Base-by-base conservation (phyloP, 2,888 invertebrate genomes). In the Zaprionus lineosus region DNA sequence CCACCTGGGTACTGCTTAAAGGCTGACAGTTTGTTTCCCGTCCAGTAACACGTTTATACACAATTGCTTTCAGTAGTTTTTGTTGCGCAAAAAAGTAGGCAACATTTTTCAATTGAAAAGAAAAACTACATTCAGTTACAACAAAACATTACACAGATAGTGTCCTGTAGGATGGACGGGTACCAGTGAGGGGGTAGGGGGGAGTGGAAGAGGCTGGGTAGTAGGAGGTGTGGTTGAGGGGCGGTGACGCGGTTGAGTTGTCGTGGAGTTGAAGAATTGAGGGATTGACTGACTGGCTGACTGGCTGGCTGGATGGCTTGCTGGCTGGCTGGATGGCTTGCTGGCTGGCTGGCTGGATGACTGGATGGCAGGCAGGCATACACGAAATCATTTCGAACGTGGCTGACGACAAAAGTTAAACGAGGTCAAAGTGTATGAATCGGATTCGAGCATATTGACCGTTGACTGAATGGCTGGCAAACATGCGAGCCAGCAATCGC, bases 371-470 rank as follows among this genome's bases (percentile, higher is more conserved):
- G 18, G 28, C 26, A 11, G 33, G 11, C 55, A 58, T 52, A 77
- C 65, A 71, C 65, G 78, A 74, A 77, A 74, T 68, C 58, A 77
- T 77, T 74, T 74, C 43, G 68, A 74, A 74, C 69, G 63, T 69
- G 66, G 65, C 53, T 60, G 63, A 58, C 68, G 63, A 69, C 81
- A 63, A 72, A 61, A 66, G 74, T 74, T 78, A 75, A 86, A 78
- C 66, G 81, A 78, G 78, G 84, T 82, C 82, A 84, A 73, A 74
- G 74, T 64, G 77, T 67, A 69, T 72, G 74, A 68, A 79, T 65
- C 57, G 51, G 74, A 71, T 58, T 73, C 68, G 37, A 62, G 77
- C 73, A 57, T 76, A 61, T 77, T 81, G 84, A 67, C 84, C 78
- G 60, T 77, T 76, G 77, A 74, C 74, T 67, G 71, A 67, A 76